Evolutionary conservation across 2,113 vertebrate species (phyloP).

Genomic region (Columbina picui): DNA sequence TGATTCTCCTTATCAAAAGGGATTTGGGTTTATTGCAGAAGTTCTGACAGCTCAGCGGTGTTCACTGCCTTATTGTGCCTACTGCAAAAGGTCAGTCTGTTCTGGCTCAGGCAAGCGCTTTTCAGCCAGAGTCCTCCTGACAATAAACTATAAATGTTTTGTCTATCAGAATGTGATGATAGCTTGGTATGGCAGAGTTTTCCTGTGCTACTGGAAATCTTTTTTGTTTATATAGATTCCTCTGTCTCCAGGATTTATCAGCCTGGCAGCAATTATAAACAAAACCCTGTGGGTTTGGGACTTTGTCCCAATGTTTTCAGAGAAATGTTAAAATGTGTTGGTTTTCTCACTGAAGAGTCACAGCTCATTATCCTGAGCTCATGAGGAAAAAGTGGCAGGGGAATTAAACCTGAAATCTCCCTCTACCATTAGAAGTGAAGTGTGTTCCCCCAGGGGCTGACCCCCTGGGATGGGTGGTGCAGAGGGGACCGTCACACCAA

Average conservation of each 20-base stretch:
- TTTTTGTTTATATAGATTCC: background rate
- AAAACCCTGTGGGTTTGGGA: background rate
- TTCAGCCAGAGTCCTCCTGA: conserved; percentile 28
- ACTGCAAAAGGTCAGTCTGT: conserved; percentile 44
- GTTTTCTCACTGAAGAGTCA: background rate
- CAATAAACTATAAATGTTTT: conserved; percentile 31
- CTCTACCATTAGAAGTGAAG: background rate
- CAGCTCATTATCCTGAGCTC: background rate
- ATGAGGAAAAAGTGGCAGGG: background rate
- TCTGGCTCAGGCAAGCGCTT: conserved; percentile 8
- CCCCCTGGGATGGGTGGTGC: accelerated
- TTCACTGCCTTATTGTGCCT: conserved; percentile 16
- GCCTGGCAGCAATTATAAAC: background rate
- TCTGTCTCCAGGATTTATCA: background rate
- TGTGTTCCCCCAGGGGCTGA: background rate
- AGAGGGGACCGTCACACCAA: background rate
- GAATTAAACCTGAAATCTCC: background rate
- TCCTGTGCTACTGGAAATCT: conserved; percentile 14
- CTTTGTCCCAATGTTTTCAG: background rate
- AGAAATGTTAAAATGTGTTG: background rate
- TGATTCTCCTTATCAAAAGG: conserved; percentile 43
- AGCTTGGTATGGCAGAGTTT: background rate
- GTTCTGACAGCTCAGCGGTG: background rate
- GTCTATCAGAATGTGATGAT: conserved; percentile 32
- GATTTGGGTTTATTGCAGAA: conserved; percentile 57